Percentiles rank a stretch among this genome's conserved stretches.
Evolutionary conservation across 2,113 vertebrate genomes (phyloP).

Genomic region (Oxygymnocypris stewartii): DNA sequence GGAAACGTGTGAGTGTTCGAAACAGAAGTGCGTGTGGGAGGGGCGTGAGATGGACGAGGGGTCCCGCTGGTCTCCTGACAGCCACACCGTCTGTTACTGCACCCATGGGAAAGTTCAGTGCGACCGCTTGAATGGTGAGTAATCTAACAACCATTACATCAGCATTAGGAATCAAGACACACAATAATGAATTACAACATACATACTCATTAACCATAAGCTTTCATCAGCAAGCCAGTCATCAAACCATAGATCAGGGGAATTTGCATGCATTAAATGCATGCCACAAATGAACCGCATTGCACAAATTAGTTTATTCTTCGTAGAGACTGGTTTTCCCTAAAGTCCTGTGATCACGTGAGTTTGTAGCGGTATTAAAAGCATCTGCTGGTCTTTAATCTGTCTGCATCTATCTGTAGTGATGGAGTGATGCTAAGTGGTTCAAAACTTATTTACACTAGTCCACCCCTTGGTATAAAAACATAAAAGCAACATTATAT

Average conservation of each 20-base stretch:
- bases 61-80: constrained; percentile 74
- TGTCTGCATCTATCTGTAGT: neutral
- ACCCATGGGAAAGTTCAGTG: constrained; percentile 73
- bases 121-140: constrained; percentile 58
- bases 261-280: neutral
- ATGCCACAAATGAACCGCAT: too few relatives aligned
- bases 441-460: neutral
- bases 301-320: neutral
- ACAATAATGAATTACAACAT: neutral
- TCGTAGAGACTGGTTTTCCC: neutral
- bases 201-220: neutral
- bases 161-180: neutral
- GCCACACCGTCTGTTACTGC: constrained; percentile 75
- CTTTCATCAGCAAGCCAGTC: neutral
- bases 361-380: neutral
- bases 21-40: constrained; percentile 72
- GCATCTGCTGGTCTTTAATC: neutral
- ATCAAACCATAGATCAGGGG: neutral
- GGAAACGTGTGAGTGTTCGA: constrained; percentile 81
- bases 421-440: neutral
- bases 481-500: neutral
- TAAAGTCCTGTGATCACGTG: neutral
- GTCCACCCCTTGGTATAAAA: neutral
- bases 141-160: neutral
- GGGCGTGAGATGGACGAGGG: constrained; percentile 76